These are phyloP conservation scores for Plagodis pulveraria DNA, from an alignment of 2,888 invertebrate genomes.

Conservation along the genomic window DNA sequence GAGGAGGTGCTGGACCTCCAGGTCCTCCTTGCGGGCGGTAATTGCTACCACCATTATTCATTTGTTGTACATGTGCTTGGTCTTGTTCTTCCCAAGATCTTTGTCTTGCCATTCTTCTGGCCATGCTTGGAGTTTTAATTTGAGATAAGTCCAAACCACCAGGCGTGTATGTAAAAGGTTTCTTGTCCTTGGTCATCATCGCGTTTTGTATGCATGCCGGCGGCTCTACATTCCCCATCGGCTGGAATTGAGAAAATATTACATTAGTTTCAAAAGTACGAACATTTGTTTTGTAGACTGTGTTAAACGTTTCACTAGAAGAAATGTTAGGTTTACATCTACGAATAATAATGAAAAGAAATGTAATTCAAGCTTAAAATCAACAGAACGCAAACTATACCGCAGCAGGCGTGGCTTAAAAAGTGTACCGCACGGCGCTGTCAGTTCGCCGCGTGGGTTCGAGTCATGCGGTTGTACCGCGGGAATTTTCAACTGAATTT, in stretches of 20 bases:
- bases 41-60: conserved; percentile 47
- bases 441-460: too few species aligned
- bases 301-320: conserved; percentile 25
- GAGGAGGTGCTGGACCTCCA: conserved; percentile 54
- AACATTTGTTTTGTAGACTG: conserved; percentile 15
- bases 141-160: conserved; percentile 96
- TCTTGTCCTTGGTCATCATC: conserved; percentile 98
- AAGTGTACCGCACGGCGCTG: too few species aligned
- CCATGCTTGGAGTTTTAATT: conserved; percentile 95
- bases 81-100: conserved; percentile 85
- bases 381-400: too few species aligned
- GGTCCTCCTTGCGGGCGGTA: conserved; percentile 65
- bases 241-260: conserved; percentile 62
- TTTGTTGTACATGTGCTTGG: conserved; percentile 65
- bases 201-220: conserved; percentile 96
- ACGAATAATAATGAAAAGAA: too few species aligned
- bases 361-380: too few species aligned
- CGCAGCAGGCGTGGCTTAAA: too few species aligned
- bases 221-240: conserved; percentile 86
- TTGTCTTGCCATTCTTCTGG: conserved; percentile 88
- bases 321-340: conserved; percentile 18
- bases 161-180: conserved; percentile 98
- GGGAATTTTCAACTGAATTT: too few species aligned
- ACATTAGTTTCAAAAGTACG: conserved; percentile 20
- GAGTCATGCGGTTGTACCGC: too few species aligned